These are phyloP conservation scores for Lethrus apterus DNA, from an alignment of 1,140 invertebrate species.

Conservation along the genomic window DNA sequence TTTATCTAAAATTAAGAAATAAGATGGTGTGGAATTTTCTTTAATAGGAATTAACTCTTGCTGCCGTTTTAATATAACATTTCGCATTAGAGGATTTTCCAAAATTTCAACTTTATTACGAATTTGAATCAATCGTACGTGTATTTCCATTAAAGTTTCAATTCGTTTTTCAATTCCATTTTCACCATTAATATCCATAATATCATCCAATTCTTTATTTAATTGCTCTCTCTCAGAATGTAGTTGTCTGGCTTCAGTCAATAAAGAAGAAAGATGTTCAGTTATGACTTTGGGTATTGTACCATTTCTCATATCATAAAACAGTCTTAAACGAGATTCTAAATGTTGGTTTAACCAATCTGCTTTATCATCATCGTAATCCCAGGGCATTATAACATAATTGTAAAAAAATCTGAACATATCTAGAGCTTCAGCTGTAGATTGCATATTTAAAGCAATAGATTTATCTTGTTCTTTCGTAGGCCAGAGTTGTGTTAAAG, in stretches of 20 bases:
- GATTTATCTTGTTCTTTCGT: conserved; percentile 48
- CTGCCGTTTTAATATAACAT: conserved; percentile 38
- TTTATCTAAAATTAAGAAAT: conserved; percentile 46
- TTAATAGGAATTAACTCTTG: conserved; percentile 25
- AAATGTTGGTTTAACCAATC: conserved; percentile 53
- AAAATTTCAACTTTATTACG: conserved; percentile 53
- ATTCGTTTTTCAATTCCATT: conserved; percentile 32
- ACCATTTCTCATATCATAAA: conserved; percentile 51
- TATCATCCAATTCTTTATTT: conserved; percentile 39
- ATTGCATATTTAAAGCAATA: conserved; percentile 40
- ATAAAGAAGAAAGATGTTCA: conserved; percentile 47
- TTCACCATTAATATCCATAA: conserved; percentile 31
- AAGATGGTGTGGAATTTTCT: conserved; percentile 11
- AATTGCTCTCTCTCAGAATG: conserved; percentile 44
- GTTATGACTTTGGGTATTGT: conserved; percentile 44
- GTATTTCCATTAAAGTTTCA: conserved; percentile 47
- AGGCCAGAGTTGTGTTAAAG: conserved; percentile 51
- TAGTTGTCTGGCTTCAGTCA: conserved; percentile 49
- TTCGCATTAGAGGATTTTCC: conserved; percentile 52
- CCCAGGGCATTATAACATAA: conserved; percentile 58
- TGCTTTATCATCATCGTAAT: conserved; percentile 48
- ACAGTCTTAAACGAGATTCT: conserved; percentile 48
- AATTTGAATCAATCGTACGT: conserved; percentile 51
- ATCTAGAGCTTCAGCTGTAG: conserved; percentile 46
- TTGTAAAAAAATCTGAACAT: conserved; percentile 52